Base-by-base conservation (phyloP, 1,140 invertebrate species). In the Schlechtendalia chinensis region DNA sequence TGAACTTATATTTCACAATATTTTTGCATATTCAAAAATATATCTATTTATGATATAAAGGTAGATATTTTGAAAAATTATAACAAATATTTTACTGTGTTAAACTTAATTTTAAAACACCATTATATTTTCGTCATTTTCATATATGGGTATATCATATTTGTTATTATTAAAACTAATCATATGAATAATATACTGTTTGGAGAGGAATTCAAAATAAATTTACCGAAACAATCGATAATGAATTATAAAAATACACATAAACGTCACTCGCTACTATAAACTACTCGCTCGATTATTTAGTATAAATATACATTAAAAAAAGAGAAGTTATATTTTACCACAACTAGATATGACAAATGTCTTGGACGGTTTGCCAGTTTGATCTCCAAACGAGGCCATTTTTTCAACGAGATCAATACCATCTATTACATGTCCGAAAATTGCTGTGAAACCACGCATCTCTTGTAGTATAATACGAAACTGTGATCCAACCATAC, bases 401-500 rank as follows among this genome's bases (percentile, higher is more conserved):
- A 94, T 92, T 84, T 91, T 92, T 84, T 94, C 93, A 32, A 94
- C 90, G 53, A 94, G 86, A 83, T 94, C 93, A 47, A 95, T 87
- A 1, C 93, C 93, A 83, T 94, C 92, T 65, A 94, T 89, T 8
- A 95, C 92, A 84, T 91, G 91, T 8, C 91, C 93, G 84, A 95
- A 94, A 80, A 95, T 94, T 16, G 90, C 93, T 1, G 93, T 94
- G 85, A 94, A 94, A 19, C 91, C 91, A 75, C 91, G 88, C 91
- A 93, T 93, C 84, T 93, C 92, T 82, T 92, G 91, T 79, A 94
- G 85, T 82, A 94, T 92, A 81, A 94, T 90, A 63, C 93, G 90
- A 86, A 94, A 94, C 84, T 94, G 93, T 54, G 93, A 94, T 27
- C 93, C 93, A 0, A 95, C 93, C 88, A 93, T 90, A 47, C 93